A percentile compares a stretch with the other conserved stretches of the same genome.
Evolutionary conservation across 1,140 invertebrate genomes (phyloP).

Genomic region (Eulimnadia texana): DNA sequence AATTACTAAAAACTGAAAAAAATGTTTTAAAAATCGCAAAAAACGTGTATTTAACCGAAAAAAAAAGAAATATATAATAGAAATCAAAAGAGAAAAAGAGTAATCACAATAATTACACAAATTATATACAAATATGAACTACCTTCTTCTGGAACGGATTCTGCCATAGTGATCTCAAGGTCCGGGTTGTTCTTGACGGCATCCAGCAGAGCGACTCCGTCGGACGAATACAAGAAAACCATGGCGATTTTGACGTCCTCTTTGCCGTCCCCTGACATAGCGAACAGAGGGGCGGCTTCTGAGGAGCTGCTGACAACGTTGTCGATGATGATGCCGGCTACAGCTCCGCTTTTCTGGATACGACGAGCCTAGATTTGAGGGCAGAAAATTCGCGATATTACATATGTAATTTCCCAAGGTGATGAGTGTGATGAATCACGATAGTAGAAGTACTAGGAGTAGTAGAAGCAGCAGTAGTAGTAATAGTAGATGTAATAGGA

Average conservation of each 20-base stretch:
- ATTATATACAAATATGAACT: not conserved
- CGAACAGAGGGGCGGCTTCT: conserved; percentile 65
- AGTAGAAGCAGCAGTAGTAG: not conserved
- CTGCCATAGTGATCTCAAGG: conserved; percentile 36
- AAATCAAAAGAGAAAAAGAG: no score
- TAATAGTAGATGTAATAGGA: no score
- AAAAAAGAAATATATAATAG: no score
- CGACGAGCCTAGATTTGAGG: conserved; percentile 56
- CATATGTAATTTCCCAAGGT: not conserved
- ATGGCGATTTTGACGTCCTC: conserved; percentile 79
- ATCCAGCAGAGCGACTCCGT: conserved; percentile 49
- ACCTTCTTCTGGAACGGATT: conserved; percentile 19
- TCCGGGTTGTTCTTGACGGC: conserved; percentile 35
- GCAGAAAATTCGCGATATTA: conserved; percentile 1
- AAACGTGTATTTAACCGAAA: no score
- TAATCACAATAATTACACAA: no score
- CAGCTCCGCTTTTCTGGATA: conserved; percentile 66
- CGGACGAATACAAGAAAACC: conserved; percentile 75
- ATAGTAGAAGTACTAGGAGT: not conserved
- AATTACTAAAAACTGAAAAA: no score
- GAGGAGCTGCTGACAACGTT: conserved; percentile 59
- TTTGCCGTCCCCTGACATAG: conserved; percentile 86
- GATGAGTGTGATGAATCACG: no score
- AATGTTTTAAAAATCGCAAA: no score
- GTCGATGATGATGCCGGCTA: conserved; percentile 77